Conservation (phyloP, 2,797 vertebrate genomes). For the Poeciliopsis presidionis region DNA sequence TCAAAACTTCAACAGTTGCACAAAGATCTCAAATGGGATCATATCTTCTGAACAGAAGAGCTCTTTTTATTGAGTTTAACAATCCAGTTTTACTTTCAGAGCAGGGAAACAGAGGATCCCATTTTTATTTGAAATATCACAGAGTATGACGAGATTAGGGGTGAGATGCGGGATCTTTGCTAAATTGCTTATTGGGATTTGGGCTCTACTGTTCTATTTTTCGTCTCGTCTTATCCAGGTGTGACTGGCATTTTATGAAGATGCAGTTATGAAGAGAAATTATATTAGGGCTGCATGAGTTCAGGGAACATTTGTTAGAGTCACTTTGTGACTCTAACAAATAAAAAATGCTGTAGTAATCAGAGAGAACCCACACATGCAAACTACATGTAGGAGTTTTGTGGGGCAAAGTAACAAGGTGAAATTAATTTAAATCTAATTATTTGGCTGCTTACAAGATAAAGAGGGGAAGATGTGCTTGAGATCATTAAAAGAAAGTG, state of each 20-base stretch:
- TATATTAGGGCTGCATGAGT: background rate
- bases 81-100: conserved; percentile 7
- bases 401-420: background rate
- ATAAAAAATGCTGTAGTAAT: background rate
- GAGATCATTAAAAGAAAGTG: background rate
- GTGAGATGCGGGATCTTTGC: background rate
- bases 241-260: background rate
- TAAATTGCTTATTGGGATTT: background rate
- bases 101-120: conserved; percentile 8
- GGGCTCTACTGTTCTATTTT: background rate
- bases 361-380: background rate
- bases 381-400: background rate
- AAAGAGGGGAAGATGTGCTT: background rate
- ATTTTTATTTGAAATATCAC: conserved; percentile 8
- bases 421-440: background rate
- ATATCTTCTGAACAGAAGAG: conserved; percentile 37
- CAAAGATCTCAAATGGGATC: conserved; percentile 31
- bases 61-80: conserved; percentile 7
- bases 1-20: conserved; percentile 18
- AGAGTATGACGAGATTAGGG: conserved; percentile 6
- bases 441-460: background rate
- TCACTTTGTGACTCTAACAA: background rate
- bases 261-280: background rate
- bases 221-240: background rate
- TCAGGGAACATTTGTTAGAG: background rate